Base-by-base conservation (phyloP, 2,113 vertebrate species). In the Hirundichthys speculiger region DNA sequence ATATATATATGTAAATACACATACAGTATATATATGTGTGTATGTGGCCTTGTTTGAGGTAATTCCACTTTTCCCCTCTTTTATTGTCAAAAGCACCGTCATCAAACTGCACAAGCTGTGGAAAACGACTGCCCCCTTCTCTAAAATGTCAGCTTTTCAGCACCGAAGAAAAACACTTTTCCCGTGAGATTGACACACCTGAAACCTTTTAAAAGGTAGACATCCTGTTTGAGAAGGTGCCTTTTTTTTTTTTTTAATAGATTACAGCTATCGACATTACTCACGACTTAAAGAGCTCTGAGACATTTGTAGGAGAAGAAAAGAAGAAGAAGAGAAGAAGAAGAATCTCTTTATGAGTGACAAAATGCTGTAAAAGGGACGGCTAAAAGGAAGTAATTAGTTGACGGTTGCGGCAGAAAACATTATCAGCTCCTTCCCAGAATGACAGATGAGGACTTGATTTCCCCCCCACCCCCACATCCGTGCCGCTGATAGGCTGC, bases 91-190 rank as follows among this genome's bases (percentile, higher is more conserved):
- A 48, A 24, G 13, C 16, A 41, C 21, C 19, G 50, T 68, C n/a
- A 39, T 57, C 73, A 40, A 62, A 30, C 39, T 27, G 45, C 16
- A 50, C 18, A 40, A 55, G 57, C 42, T 50, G 10, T 21, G 13
- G 4, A 38, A 63, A 12, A 43, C 10, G 66, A 38, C 38, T 11
- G 25, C 57, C 12, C n/a, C 3, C 0, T 55, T 21, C 4, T 69
- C 3, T 24, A 16, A 75, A 82, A 83, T 76, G 74, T 75, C 74
- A 80, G 20, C 48, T 22, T 66, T 67, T 72, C 50, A 57, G 25
- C 16, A 0, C 13, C 3, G 38, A 64, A 58, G 13, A 51, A 81
- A 76, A 77, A 73, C 52, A 21, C 18, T 25, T 58, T 42, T 16
- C 34, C 25, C 54, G 34, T 14, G 56, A 74, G 73, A 79, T 34